phyloP scores from a whole-genome alignment of 2,888 invertebrate genomes.

The Polymixis flavicincta region DNA sequence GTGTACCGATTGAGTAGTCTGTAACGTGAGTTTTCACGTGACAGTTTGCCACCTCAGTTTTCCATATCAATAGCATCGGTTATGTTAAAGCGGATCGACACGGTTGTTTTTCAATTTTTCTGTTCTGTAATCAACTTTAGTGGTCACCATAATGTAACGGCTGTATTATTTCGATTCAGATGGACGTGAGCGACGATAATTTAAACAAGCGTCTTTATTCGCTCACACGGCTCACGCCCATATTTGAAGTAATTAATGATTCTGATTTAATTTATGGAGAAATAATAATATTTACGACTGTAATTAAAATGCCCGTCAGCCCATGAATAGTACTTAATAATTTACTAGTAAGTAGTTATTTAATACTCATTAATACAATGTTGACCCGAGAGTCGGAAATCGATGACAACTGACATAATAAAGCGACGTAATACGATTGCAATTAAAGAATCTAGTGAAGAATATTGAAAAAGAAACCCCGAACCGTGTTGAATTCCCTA shows the following conservation, averaged over 20 bases:
- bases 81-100: constrained; percentile 7
- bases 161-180: constrained; percentile 16
- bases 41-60: constrained; percentile 34
- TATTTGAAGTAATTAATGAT: background rate
- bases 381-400: background rate
- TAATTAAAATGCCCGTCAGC: constrained; percentile 1
- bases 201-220: constrained; percentile 21
- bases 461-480: background rate
- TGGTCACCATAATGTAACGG: constrained; percentile 36
- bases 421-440: background rate
- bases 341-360: background rate
- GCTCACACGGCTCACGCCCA: background rate
- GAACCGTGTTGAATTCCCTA: background rate
- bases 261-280: constrained; percentile 4
- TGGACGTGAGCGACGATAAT: constrained; percentile 7
- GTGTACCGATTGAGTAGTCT: background rate
- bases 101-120: background rate
- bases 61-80: constrained; percentile 19
- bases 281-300: constrained; percentile 1
- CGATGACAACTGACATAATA: background rate
- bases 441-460: background rate
- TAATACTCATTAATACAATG: background rate
- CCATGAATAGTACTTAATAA: background rate
- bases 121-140: constrained; percentile 1
- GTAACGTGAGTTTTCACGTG: constrained; percentile 38